Base-by-base conservation (phyloP, 2,888 invertebrate genomes). In the Flexamia atlantica region DNA sequence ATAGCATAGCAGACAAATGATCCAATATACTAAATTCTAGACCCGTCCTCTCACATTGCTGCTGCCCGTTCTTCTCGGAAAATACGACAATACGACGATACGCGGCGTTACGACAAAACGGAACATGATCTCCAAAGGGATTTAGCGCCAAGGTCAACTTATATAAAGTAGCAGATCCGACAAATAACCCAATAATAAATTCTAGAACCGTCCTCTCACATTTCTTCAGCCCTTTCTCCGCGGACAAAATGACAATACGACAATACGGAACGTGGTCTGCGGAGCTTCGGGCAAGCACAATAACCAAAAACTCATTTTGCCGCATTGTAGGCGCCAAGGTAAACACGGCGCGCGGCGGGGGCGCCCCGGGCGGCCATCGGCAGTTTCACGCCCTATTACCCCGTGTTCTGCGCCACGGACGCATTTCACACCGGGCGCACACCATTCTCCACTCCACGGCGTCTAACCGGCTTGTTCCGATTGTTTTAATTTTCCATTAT, bases 401-500 rank as follows among this genome's bases (percentile, higher is more conserved):
- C 72, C 3, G 20, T 72, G 72, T 72, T 70, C 70, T 60, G 53
- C 60, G 32, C 70, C 28, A 30, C 17, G n/a, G n/a, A n/a, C 40
- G 32, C 9, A 72, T 72, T 46, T 76, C 76, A 76, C 76, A 40
- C 46, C 76, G 3, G 3, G 1, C 50, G 40, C 36, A 42, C 76
- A 17, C 76, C 50, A 76, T 76, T 76, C 76, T 46, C 17, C 76
- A 76, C 46, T 76, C 76, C 25, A 50, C 17, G 50, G 76, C 76
- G 50, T 76, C 76, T 76, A 76, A 76, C 76, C 50, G 3, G 50
- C 10, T 76, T 76, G 36, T 28, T 42, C 76, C 40, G 40, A 76
- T 76, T 76, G 76, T 76, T 76, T 76, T 76, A 76, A 76, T 76
- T 50, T 76, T 76, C 76, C 76, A 76, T 76, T 76, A 76, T 76